Base-by-base conservation (phyloP, 2,888 invertebrate species). In the Caenorhabditis sp. region DNA sequence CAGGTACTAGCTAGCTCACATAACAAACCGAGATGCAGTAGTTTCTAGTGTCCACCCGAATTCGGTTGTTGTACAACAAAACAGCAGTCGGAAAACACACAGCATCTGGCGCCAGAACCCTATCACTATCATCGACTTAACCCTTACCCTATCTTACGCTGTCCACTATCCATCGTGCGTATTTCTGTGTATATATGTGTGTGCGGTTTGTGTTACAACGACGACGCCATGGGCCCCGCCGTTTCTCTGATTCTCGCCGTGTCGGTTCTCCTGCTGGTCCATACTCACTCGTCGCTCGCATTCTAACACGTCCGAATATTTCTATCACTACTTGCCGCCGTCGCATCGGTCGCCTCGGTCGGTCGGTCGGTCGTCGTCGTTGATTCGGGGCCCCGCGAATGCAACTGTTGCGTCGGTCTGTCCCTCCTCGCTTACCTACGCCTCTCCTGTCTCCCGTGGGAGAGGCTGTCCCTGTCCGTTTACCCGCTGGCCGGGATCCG, bases 201-300 rank as follows among this genome's bases (percentile, higher is more conserved):
- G 51, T 74, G 74, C 76, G 76, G 76, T 76, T 76, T 76, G 53
- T 60, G 67, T 76, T 76, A 76, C 76, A 76, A 71, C 71, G 53
- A 60, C 58, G 72, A 65, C 58, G 74, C 60, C 60, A 72, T 72
- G 64, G 64, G 64, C 53, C 69, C 69, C 50, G 26, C 50, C 56
- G 64, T 74, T 74, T 74, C 72, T 74, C 72, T 74, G 72, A 74
- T 74, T 74, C 72, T 74, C 72, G 58, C 47, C 55, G 22, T n/a
- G 44, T 44, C 64, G 56, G 44, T 15, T 53, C 26, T 51, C 53
- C 71, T 28, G 13, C 71, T 22, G 65, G 51, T 35, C 65, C 65
- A 53, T 60, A 47, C 70, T 61, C 51, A 60, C 44, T 68, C 68
- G 24, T 22, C 72, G 64, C 56, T 72, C 71, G 62, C 70, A 61